Conservation (phyloP, 2,113 vertebrate species). For the Tonatia bakeri region DNA sequence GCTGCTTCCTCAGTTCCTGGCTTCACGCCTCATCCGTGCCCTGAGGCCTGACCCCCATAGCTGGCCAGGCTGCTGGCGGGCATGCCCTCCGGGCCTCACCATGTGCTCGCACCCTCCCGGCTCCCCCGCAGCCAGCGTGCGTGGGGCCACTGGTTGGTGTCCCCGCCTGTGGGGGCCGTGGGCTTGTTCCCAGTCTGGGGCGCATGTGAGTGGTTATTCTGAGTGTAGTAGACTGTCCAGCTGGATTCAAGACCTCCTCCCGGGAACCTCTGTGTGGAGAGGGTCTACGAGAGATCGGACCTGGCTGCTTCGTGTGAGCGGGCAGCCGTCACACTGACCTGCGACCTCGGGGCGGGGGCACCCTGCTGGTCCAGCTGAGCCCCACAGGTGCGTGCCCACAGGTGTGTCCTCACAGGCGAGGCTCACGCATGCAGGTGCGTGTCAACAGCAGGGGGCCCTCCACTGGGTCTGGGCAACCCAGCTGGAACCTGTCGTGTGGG, state of each 20-base stretch:
- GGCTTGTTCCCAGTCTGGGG: not conserved
- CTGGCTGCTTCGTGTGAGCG: rapidly evolving
- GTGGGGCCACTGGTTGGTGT: not conserved
- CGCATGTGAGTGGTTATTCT: rapidly evolving
- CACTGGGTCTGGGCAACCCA: rapidly evolving
- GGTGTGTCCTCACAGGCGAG: not conserved
- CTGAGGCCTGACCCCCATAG: too few species aligned
- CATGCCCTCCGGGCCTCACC: too few species aligned
- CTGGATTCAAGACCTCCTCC: not conserved
- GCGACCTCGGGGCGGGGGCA: not conserved
- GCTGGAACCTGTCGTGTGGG: too few species aligned
- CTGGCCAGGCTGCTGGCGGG: too few species aligned
- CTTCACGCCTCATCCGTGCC: too few species aligned
- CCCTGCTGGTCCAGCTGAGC: not conserved
- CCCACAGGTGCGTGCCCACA: not conserved
- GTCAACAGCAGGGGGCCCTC: rapidly evolving
- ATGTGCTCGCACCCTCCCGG: not conserved
- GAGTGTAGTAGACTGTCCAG: not conserved
- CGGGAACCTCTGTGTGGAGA: rapidly evolving
- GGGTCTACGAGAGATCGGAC: rapidly evolving
- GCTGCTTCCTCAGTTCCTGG: not conserved
- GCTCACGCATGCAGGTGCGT: rapidly evolving
- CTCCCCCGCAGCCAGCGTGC: not conserved
- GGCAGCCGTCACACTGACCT: not conserved
- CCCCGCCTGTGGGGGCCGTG: not conserved